Conservation (phyloP, 2,888 invertebrate genomes). For the Tenthredo distinguenda region DNA sequence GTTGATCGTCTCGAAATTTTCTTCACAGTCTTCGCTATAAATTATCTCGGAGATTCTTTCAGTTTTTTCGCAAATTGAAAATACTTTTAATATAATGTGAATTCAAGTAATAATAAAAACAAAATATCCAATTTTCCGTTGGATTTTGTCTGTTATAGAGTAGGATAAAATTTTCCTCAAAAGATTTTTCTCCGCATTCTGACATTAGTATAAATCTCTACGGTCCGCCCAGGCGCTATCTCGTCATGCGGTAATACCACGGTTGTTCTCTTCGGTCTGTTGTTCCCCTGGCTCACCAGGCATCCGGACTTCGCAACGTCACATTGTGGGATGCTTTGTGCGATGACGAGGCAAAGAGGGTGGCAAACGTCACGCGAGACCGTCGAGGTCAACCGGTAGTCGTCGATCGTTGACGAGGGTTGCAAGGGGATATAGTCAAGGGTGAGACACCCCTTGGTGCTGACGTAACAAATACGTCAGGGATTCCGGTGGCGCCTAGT, state of each 20-base stretch:
- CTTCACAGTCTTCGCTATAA: too few species aligned
- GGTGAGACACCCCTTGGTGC: constrained; percentile 31
- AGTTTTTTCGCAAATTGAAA: too few species aligned
- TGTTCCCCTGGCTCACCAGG: constrained; percentile 65
- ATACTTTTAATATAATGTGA: too few species aligned
- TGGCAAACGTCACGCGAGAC: constrained; percentile 31
- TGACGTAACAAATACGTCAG: constrained; percentile 54
- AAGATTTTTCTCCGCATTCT: neutral
- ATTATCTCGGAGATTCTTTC: too few species aligned
- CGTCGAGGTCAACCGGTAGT: constrained; percentile 31
- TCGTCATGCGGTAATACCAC: neutral
- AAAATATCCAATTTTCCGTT: too few species aligned
- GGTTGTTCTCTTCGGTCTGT: constrained; percentile 53
- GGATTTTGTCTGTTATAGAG: neutral
- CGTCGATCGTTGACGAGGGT: constrained; percentile 44
- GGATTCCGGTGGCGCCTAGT: constrained; percentile 50
- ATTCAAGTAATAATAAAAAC: too few species aligned
- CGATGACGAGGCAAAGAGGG: constrained; percentile 31
- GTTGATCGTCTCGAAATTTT: too few species aligned
- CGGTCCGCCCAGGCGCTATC: neutral
- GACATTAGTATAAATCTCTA: neutral
- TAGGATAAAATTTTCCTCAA: neutral
- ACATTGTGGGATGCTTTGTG: constrained; percentile 58
- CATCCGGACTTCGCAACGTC: constrained; percentile 70
- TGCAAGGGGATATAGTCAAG: neutral